A percentile compares a stretch with the other conserved stretches of the same genome.
phyloP scores from a whole-genome alignment of 1,140 invertebrate genomes.

The Eciton burchellii region DNA sequence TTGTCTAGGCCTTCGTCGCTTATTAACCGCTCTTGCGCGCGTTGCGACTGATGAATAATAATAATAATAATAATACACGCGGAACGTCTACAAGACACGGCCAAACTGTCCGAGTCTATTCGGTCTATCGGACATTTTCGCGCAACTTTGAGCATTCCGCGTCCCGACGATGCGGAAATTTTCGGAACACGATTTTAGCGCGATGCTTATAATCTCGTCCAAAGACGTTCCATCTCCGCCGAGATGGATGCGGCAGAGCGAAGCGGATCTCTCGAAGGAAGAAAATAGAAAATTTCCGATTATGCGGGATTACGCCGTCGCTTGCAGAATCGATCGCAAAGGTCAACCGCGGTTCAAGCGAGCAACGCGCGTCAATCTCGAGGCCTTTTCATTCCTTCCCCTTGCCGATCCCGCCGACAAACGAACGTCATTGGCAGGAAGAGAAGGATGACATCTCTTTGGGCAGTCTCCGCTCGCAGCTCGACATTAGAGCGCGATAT shows the following conservation, averaged over 20 bases:
- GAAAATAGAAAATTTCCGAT: constrained; percentile 14
- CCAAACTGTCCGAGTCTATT: background rate
- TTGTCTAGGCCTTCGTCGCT: constrained; percentile 50
- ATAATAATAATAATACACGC: too few relatives aligned
- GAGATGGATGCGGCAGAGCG: too few relatives aligned
- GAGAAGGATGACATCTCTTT: too few relatives aligned
- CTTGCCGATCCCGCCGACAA: constrained; percentile 26
- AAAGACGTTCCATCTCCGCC: too few relatives aligned
- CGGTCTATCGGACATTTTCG: constrained; percentile 6
- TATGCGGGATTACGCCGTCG: background rate
- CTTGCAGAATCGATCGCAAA: constrained; percentile 1
- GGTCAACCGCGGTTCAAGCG: constrained; percentile 34
- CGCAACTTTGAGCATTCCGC: too few relatives aligned
- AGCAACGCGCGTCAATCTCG: constrained; percentile 24
- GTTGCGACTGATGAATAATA: constrained; percentile 43
- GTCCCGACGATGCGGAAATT: too few relatives aligned
- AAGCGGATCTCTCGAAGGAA: background rate
- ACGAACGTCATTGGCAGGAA: too few relatives aligned
- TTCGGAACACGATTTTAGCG: too few relatives aligned
- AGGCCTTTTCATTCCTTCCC: background rate
- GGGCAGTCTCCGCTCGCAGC: too few relatives aligned
- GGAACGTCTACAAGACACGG: constrained; percentile 3
- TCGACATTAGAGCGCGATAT: too few relatives aligned
- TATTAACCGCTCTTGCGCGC: constrained; percentile 48
- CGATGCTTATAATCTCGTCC: too few relatives aligned